These are phyloP conservation scores for Eustalomyia histrio DNA, from an alignment of 2,888 invertebrate genomes.

Conservation along the genomic window DNA sequence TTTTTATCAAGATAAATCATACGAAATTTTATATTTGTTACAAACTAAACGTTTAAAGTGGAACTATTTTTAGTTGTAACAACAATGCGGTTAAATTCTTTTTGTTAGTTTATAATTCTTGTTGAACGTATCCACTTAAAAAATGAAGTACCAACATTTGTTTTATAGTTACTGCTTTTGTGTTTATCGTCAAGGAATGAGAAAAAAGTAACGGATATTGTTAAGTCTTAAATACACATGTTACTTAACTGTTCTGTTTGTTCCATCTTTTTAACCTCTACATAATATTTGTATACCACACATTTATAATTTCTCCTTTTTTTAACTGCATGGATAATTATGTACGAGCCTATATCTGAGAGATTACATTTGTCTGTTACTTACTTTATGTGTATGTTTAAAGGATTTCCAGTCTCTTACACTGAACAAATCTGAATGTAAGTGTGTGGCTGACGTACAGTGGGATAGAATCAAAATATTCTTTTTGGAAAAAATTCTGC, in stretches of 20 bases:
- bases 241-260: constrained; percentile 22
- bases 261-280: constrained; percentile 30
- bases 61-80: no score
- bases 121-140: no score
- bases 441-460: neutral
- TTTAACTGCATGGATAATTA: constrained; percentile 20
- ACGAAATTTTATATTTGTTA: no score
- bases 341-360: constrained; percentile 24
- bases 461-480: no score
- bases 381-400: constrained; percentile 36
- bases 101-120: no score
- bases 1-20: no score
- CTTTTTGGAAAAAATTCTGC: no score
- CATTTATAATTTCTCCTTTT: neutral
- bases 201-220: constrained; percentile 59
- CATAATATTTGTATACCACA: constrained; percentile 28
- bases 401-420: constrained; percentile 64
- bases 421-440: constrained; percentile 42
- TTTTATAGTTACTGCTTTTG: neutral
- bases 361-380: constrained; percentile 26
- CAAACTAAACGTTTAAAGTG: no score
- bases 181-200: neutral
- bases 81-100: no score
- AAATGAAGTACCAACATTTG: no score
- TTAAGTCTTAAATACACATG: constrained; percentile 62